Conservation (phyloP, 2,113 vertebrate species). For the Caranx melampygus region DNA sequence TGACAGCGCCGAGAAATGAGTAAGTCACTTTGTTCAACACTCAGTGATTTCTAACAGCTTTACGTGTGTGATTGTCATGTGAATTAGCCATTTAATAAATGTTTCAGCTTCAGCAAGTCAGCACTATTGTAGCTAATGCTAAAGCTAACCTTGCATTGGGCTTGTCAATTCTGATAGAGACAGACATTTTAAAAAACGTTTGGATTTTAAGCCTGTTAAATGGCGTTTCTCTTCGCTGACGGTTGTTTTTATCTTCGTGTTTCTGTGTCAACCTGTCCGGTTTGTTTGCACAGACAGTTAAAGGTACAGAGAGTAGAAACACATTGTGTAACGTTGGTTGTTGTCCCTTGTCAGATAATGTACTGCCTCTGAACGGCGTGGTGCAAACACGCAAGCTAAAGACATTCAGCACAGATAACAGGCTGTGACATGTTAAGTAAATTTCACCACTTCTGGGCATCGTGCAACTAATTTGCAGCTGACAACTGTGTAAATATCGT, state of each 20-base stretch:
- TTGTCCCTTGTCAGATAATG: background rate
- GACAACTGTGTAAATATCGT: background rate
- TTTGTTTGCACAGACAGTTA: conserved; percentile 19
- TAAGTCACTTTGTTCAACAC: conserved; percentile 26
- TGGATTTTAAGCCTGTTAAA: background rate
- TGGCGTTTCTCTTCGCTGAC: too few relatives aligned
- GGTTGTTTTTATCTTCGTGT: background rate
- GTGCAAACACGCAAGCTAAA: background rate
- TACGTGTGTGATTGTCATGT: background rate
- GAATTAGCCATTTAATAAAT: conserved; percentile 6
- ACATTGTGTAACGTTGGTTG: background rate
- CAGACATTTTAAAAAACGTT: background rate
- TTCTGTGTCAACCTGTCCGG: background rate
- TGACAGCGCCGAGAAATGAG: conserved; percentile 43
- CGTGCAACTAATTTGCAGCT: background rate
- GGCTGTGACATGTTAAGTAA: background rate
- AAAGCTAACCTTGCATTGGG: conserved; percentile 36
- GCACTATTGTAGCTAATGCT: conserved; percentile 46
- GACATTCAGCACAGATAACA: background rate
- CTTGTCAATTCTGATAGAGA: conserved; percentile 22
- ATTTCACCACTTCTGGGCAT: background rate
- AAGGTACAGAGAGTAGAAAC: background rate
- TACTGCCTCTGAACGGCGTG: background rate
- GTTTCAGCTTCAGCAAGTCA: conserved; percentile 8
- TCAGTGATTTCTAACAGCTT: background rate